These are phyloP conservation scores for Ectemnius continuus DNA, from an alignment of 2,888 invertebrate genomes.

Conservation along the genomic window DNA sequence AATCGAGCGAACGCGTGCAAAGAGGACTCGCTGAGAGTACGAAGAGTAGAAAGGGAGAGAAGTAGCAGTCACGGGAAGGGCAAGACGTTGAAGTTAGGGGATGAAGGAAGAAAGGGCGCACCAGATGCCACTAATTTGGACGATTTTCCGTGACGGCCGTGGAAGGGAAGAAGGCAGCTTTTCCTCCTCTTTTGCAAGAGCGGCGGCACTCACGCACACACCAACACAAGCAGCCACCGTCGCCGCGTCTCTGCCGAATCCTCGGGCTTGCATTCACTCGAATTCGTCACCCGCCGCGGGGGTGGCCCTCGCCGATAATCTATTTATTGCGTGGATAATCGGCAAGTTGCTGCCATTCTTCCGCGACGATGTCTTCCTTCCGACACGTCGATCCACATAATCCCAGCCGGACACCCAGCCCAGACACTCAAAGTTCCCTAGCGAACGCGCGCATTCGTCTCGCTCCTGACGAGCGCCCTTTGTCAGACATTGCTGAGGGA, in stretches of 20 bases:
- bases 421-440: too few relatives aligned
- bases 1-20: background rate
- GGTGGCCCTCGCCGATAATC: constrained; percentile 69
- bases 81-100: background rate
- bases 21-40: background rate
- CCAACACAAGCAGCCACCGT: constrained; percentile 1
- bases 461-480: constrained; percentile 6
- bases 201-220: background rate
- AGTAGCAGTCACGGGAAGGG: constrained; percentile 3
- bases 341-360: constrained; percentile 40
- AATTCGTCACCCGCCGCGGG: constrained; percentile 69
- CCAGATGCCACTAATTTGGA: constrained; percentile 52
- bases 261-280: constrained; percentile 54
- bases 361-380: constrained; percentile 14
- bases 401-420: too few relatives aligned
- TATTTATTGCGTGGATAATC: constrained; percentile 75
- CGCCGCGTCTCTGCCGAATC: constrained; percentile 57
- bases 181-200: constrained; percentile 1
- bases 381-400: too few relatives aligned
- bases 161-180: constrained; percentile 26
- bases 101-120: constrained; percentile 20
- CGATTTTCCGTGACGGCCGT: constrained; percentile 51
- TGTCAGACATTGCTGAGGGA: background rate
- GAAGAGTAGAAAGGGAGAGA: background rate
- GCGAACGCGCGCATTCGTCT: constrained; percentile 8